Conservation (phyloP, 2,797 vertebrate species). For the Erethizon dorsatum region DNA sequence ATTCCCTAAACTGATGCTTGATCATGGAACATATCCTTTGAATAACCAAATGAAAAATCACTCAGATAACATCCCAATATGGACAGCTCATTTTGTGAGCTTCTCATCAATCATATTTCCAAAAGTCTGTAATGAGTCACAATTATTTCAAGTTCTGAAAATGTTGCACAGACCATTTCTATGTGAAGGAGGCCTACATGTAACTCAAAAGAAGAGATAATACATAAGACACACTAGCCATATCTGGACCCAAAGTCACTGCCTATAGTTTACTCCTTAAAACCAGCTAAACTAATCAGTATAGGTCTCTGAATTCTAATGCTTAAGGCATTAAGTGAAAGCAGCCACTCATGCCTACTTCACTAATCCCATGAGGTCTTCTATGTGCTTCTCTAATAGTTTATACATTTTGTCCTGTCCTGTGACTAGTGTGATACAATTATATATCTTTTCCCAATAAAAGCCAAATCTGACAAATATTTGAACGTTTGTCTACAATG, state of each 20-base stretch:
- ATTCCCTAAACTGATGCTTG: not conserved
- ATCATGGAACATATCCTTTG: not conserved
- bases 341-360: not conserved
- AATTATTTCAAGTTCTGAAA: conserved; percentile 55
- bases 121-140: not conserved
- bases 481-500: not conserved
- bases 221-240: not conserved
- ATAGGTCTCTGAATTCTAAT: not conserved
- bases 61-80: not conserved
- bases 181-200: not conserved
- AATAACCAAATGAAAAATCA: conserved; percentile 30
- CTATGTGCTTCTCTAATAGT: not conserved
- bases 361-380: not conserved
- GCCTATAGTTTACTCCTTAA: not conserved
- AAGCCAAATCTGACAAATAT: conserved; percentile 47
- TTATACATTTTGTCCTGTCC: not conserved
- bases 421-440: not conserved
- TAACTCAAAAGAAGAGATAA: not conserved
- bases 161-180: not conserved
- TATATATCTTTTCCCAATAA: not conserved
- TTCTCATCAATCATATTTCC: not conserved
- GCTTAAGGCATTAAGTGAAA: not conserved
- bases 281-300: not conserved
- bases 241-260: not conserved
- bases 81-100: not conserved